Evolutionary conservation across 2,888 invertebrate genomes (phyloP).

Genomic region (Leptodirus hochenwartii): DNA sequence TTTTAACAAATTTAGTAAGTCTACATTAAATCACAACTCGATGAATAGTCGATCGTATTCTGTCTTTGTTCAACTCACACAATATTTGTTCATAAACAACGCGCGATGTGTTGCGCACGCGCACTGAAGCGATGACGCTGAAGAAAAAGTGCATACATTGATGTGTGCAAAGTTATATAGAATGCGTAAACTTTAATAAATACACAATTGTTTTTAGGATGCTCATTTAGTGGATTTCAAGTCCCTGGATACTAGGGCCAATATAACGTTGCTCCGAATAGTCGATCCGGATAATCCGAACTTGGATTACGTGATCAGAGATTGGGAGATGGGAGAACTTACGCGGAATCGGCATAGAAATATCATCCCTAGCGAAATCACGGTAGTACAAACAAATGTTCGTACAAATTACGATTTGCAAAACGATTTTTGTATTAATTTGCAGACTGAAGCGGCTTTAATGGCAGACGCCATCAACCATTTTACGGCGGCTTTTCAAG

Average conservation of each 20-base stretch:
- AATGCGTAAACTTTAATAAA: too few relatives aligned
- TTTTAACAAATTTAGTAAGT: conserved; percentile 42
- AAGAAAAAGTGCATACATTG: too few relatives aligned
- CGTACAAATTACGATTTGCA: too few relatives aligned
- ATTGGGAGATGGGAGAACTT: conserved; percentile 18
- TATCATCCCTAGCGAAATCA: conserved; percentile 12
- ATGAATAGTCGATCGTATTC: background rate
- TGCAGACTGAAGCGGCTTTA: conserved; percentile 45
- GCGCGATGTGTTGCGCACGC: too few relatives aligned
- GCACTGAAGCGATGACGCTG: too few relatives aligned
- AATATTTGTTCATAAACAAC: too few relatives aligned
- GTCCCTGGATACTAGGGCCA: conserved; percentile 40
- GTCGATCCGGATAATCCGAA: conserved; percentile 35
- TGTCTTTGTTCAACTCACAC: too few relatives aligned
- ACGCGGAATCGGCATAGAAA: conserved; percentile 8
- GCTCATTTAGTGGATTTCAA: conserved; percentile 43
- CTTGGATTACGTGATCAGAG: conserved; percentile 30
- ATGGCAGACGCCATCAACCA: conserved; percentile 50
- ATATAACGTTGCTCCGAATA: conserved; percentile 50
- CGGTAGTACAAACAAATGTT: conserved; percentile 9
- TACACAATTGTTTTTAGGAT: conserved; percentile 29
- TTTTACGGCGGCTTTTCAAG: conserved; percentile 34
- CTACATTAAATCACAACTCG: conserved; percentile 1
- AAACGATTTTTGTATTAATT: too few relatives aligned
- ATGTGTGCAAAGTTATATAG: too few relatives aligned